These are phyloP conservation scores for Drosophila virilis DNA, from an alignment of 1,140 invertebrate genomes.

Conservation along the genomic window DNA sequence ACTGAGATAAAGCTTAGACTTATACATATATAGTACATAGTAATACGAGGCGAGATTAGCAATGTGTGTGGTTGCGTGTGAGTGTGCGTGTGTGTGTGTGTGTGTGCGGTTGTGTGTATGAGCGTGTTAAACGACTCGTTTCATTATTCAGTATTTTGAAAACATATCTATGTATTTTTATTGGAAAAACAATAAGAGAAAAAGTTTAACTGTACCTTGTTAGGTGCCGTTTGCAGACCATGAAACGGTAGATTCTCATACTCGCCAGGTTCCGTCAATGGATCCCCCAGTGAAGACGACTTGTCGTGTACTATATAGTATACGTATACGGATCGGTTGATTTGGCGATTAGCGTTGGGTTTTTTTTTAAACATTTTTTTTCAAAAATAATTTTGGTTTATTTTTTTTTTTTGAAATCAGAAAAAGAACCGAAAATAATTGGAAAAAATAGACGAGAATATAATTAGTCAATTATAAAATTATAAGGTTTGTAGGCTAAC, in stretches of 20 bases:
- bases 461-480: slow-evolving; percentile 51
- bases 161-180: slow-evolving; percentile 17
- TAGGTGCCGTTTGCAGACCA: slow-evolving; percentile 94
- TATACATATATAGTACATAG: slow-evolving; percentile 23
- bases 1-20: slow-evolving; percentile 26
- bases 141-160: slow-evolving; percentile 18
- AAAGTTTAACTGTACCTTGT: slow-evolving; percentile 89
- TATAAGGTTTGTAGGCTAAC: slow-evolving; percentile 29
- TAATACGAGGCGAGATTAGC: slow-evolving; percentile 41
- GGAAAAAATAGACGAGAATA: slow-evolving; percentile 37
- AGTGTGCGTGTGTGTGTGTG: slow-evolving; percentile 2
- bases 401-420: slow-evolving; percentile 43
- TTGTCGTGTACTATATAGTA: slow-evolving; percentile 82
- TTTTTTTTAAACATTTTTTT: slow-evolving; percentile 37
- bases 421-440: slow-evolving; percentile 45
- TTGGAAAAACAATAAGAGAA: neutral
- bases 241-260: slow-evolving; percentile 98
- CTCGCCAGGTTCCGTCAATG: slow-evolving; percentile 87
- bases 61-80: slow-evolving; percentile 27
- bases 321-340: slow-evolving; percentile 57
- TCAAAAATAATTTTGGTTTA: neutral
- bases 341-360: slow-evolving; percentile 50
- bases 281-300: slow-evolving; percentile 84
- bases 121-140: slow-evolving; percentile 14
- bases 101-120: slow-evolving; percentile 22